Evolutionary conservation across 1,140 invertebrate genomes (phyloP).

Genomic region (Bombus vancouverensis): DNA sequence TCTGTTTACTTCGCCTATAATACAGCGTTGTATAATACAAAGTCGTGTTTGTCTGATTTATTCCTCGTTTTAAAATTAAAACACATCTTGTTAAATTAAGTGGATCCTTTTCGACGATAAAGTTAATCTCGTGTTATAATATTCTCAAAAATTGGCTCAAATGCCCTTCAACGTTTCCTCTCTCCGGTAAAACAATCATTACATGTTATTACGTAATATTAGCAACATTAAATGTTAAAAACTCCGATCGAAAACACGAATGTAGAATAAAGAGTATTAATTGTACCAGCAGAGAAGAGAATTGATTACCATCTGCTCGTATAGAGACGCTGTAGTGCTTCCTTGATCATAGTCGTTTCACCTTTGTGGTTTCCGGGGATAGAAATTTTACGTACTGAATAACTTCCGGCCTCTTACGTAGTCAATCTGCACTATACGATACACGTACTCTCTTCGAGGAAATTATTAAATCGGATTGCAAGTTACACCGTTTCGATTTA

Average conservation of each 20-base stretch:
- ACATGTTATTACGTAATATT: too few relatives aligned
- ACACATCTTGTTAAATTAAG: too few relatives aligned
- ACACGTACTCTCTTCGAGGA: conserved; percentile 43
- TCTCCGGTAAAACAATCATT: too few relatives aligned
- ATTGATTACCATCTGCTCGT: neutral
- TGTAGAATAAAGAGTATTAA: neutral
- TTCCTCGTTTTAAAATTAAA: too few relatives aligned
- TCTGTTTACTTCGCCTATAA: too few relatives aligned
- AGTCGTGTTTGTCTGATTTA: too few relatives aligned
- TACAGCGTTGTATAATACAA: too few relatives aligned
- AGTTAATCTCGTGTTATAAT: too few relatives aligned
- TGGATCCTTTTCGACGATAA: too few relatives aligned
- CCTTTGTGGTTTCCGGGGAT: conserved; percentile 45
- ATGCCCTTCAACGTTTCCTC: too few relatives aligned
- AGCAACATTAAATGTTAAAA: neutral
- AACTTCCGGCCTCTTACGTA: conserved; percentile 56
- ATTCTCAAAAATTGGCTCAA: too few relatives aligned
- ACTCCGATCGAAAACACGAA: too few relatives aligned
- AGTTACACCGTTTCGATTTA: conserved; percentile 35
- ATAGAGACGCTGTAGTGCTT: neutral
- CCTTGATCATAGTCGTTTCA: conserved; percentile 39
- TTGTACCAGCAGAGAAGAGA: neutral
- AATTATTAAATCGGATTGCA: conserved; percentile 59
- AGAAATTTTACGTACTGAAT: conserved; percentile 52
- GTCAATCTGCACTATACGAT: conserved; percentile 8